Evolutionary conservation across 64 coral and sea anemone genomes (phyloP).

Genomic region (Montipora capricornis): DNA sequence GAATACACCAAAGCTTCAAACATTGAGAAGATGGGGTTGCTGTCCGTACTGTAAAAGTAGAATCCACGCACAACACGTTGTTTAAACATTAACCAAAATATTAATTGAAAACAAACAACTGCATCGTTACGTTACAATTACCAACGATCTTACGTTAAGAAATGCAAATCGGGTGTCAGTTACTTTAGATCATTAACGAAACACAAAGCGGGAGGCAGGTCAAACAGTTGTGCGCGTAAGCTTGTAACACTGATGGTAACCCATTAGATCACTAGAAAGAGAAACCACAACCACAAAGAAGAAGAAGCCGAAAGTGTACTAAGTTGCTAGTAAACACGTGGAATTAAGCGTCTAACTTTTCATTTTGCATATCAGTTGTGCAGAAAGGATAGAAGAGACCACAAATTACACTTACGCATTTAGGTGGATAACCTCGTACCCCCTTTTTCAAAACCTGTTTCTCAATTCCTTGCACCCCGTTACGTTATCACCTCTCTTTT

Average conservation of each 20-base stretch:
- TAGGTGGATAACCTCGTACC: neutral
- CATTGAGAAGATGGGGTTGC: too few relatives aligned
- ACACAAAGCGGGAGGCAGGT: constrained; percentile 16
- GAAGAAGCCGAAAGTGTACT: too few relatives aligned
- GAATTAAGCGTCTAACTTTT: too few relatives aligned
- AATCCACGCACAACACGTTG: too few relatives aligned
- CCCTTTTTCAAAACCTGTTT: neutral
- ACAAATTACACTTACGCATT: neutral
- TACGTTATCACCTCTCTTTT: neutral
- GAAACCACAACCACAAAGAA: too few relatives aligned
- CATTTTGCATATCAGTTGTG: too few relatives aligned
- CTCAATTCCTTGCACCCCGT: neutral
- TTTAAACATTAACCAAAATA: too few relatives aligned
- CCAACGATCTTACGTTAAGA: neutral
- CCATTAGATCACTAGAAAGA: too few relatives aligned
- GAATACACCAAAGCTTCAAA: too few relatives aligned
- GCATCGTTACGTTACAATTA: neutral
- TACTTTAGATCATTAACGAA: neutral
- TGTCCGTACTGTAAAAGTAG: too few relatives aligned
- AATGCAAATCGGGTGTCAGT: neutral
- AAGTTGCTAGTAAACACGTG: too few relatives aligned
- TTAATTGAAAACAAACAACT: neutral
- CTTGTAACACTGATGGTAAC: neutral
- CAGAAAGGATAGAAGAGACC: neutral
- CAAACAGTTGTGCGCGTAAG: constrained; percentile 21